Conservation (phyloP, 2,113 vertebrate species). For the Mirza zaza region DNA sequence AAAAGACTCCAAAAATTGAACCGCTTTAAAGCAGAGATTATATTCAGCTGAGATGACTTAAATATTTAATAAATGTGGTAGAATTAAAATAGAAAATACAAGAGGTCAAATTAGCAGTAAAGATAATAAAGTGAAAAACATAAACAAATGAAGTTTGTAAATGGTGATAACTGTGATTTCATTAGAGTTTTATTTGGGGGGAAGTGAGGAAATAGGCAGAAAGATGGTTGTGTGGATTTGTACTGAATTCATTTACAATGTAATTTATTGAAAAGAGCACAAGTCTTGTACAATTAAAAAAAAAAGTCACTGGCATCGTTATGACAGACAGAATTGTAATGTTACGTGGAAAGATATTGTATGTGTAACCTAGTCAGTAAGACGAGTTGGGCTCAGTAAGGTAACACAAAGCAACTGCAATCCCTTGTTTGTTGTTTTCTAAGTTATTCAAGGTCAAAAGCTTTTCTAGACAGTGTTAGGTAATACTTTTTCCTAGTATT, state of each 20-base stretch:
- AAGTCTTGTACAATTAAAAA: neutral
- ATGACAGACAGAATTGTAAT: neutral
- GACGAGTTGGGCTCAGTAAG: neutral
- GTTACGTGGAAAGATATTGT: neutral
- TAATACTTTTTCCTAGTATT: neutral
- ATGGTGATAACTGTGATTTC: neutral
- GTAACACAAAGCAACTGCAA: neutral
- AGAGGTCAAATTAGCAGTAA: neutral
- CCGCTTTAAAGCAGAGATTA: neutral
- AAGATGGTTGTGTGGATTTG: neutral
- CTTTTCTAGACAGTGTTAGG: neutral
- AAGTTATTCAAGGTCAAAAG: neutral
- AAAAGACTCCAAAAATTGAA: neutral
- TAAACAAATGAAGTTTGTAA: neutral
- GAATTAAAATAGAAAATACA: neutral
- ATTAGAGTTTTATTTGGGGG: neutral
- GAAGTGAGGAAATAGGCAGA: neutral
- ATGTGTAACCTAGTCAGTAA: neutral
- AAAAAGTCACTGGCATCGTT: neutral
- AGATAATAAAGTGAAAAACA: neutral
- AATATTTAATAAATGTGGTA: neutral
- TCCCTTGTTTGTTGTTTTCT: neutral
- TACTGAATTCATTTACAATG: neutral
- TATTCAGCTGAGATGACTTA: neutral
- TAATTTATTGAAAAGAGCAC: neutral